Evolutionary conservation across 2,888 invertebrate genomes (phyloP), one percentile per base, ranked within the genome.

Genomic region (Metellina segmentata): DNA sequence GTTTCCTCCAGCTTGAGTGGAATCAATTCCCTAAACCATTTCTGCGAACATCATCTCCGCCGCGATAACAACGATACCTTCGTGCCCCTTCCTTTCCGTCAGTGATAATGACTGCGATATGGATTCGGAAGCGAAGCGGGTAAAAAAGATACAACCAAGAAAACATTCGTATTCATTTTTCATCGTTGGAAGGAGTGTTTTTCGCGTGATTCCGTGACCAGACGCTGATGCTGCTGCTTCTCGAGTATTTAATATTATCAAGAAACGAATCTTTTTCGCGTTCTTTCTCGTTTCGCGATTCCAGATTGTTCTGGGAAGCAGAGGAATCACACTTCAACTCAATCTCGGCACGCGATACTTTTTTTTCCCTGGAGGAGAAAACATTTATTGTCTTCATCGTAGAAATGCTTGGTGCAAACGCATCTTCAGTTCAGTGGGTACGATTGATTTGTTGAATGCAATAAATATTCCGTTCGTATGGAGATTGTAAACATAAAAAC

Each of bases 261-360:
- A 0, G 34, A 61, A 52, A 79, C 53, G 79, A 79, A 79, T 16
- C 79, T 6, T 79, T n/a, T 79, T 79, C 79, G 61, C 61, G 19
- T 11, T 79, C 16, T 20, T 53, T 79, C 61, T 16, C 13, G 53
- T 51, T 8, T 9, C 51, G 19, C n/a, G 16, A 51, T 51, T 11
- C 34, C 34, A 34, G 16, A 61, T 61, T 61, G 61, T 61, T 61
- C 61, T 61, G 11, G 61, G 34, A 34, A 34, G 34, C 34, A 34
- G 16, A 61, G 61, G 6, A 79, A 16, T 34, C 79, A 61, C 16
- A 16, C 51, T 0, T 13, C 51, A n/a, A 53, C 34, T 79, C 79
- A 69, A 79, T 79, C 53, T 7, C 49, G 19, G 8, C 51, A 61
- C 79, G 79, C 61, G 53, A 61, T 16, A 13, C 4, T 6, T 48